phyloP scores from a whole-genome alignment of 2,888 invertebrate genomes.

The Oscheius myriophilus region DNA sequence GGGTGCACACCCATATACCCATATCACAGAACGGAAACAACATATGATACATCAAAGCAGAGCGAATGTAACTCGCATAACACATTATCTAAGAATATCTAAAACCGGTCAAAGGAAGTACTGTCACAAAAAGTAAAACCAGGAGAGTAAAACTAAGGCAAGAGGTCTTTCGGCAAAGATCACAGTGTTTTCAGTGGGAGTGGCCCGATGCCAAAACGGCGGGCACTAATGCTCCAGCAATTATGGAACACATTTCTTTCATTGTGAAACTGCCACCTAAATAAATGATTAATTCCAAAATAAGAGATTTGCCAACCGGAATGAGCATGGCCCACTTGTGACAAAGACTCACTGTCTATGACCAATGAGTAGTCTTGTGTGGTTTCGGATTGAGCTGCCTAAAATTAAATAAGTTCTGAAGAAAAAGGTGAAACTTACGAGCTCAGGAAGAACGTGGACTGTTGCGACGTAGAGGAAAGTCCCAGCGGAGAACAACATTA shows the following conservation, averaged over 20 bases:
- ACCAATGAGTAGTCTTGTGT: conserved; percentile 22
- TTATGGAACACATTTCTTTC: conserved; percentile 84
- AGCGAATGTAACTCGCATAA: too few relatives aligned
- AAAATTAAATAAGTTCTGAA: neutral
- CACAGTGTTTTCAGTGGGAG: conserved; percentile 77
- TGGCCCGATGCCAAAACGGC: conserved; percentile 90
- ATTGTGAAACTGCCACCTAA: conserved; percentile 75
- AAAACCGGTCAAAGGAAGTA: neutral
- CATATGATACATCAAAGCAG: too few relatives aligned
- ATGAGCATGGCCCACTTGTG: conserved; percentile 37
- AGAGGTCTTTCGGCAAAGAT: too few relatives aligned
- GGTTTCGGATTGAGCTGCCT: conserved; percentile 21
- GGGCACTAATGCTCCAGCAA: conserved; percentile 87
- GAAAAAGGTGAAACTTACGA: conserved; percentile 72
- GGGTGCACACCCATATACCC: too few relatives aligned
- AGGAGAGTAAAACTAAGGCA: neutral
- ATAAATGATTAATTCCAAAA: neutral
- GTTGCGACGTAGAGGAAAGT: conserved; percentile 98
- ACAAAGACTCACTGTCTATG: conserved; percentile 32
- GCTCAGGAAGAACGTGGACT: conserved; percentile 95
- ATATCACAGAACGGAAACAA: too few relatives aligned
- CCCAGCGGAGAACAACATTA: conserved; percentile 98
- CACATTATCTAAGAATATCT: too few relatives aligned
- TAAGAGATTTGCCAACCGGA: conserved; percentile 24
- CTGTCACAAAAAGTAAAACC: neutral